These are phyloP conservation scores for Ammodytes marinus DNA, from an alignment of 2,113 vertebrate genomes.

Conservation along the genomic window DNA sequence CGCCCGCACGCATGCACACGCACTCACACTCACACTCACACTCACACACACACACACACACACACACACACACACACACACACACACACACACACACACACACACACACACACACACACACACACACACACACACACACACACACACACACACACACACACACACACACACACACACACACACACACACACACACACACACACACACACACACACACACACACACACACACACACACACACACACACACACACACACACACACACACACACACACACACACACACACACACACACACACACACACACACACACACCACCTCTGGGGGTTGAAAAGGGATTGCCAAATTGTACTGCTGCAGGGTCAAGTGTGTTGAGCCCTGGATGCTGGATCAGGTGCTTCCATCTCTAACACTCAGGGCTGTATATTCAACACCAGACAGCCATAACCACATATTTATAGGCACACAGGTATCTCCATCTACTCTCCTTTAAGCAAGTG, in stretches of 20 bases:
- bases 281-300: conserved; percentile 44
- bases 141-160: conserved; percentile 53
- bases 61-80: conserved; percentile 32
- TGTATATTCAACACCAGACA: conserved; percentile 55
- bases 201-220: conserved; percentile 48
- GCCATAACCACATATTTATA: conserved; percentile 30
- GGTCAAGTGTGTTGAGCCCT: conserved; percentile 77
- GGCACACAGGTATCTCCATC: conserved; percentile 36
- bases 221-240: conserved; percentile 35
- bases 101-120: conserved; percentile 27
- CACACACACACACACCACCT: conserved; percentile 25
- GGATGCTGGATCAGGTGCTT: conserved; percentile 74
- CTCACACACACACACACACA: conserved; percentile 66
- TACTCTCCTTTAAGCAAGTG: conserved; percentile 59
- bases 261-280: conserved; percentile 64
- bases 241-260: conserved; percentile 35
- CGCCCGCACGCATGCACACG: conserved; percentile 31
- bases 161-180: conserved; percentile 63
- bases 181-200: conserved; percentile 27
- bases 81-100: conserved; percentile 29
- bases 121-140: conserved; percentile 40
- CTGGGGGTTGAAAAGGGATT: conserved; percentile 67
- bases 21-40: conserved; percentile 39
- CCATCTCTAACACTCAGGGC: conserved; percentile 70
- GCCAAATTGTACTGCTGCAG: conserved; percentile 76